phyloP scores from a whole-genome alignment of 2,888 invertebrate genomes.

The Sialis fuliginosa region DNA sequence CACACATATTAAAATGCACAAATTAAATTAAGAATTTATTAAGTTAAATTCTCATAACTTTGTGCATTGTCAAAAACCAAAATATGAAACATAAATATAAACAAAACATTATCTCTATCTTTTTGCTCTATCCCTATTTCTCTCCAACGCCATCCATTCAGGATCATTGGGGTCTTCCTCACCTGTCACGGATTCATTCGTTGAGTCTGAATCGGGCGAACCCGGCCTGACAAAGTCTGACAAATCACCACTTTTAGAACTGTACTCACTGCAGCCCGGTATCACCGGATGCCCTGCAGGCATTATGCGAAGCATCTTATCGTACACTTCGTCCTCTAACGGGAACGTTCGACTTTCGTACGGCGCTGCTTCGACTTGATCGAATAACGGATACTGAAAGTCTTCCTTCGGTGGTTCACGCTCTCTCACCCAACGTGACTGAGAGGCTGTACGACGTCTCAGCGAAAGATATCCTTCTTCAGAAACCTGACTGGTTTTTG shows the following conservation, averaged over 20 bases:
- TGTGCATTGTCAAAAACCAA: no score
- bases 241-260: conserved; percentile 14
- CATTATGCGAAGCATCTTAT: conserved; percentile 50
- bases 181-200: conserved; percentile 36
- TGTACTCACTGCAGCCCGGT: conserved; percentile 8
- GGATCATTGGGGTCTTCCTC: conserved; percentile 77
- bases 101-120: conserved; percentile 14
- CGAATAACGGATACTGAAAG: conserved; percentile 15
- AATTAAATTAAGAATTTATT: no score
- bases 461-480: conserved; percentile 14
- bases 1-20: no score
- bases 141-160: conserved; percentile 48
- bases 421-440: conserved; percentile 25
- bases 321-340: conserved; percentile 46
- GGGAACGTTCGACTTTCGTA: conserved; percentile 63
- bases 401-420: conserved; percentile 16
- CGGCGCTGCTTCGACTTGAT: conserved; percentile 36
- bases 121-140: conserved; percentile 21
- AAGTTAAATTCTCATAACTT: no score
- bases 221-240: conserved; percentile 20
- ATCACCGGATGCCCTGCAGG: conserved; percentile 37
- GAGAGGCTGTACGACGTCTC: conserved; percentile 31
- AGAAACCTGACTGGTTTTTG: conserved; percentile 17
- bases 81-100: no score
- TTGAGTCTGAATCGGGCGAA: conserved; percentile 21